Evolutionary conservation across 2,797 vertebrate species (phyloP), one percentile per base, ranked within the genome.

Genomic region (Momotus momota): DNA sequence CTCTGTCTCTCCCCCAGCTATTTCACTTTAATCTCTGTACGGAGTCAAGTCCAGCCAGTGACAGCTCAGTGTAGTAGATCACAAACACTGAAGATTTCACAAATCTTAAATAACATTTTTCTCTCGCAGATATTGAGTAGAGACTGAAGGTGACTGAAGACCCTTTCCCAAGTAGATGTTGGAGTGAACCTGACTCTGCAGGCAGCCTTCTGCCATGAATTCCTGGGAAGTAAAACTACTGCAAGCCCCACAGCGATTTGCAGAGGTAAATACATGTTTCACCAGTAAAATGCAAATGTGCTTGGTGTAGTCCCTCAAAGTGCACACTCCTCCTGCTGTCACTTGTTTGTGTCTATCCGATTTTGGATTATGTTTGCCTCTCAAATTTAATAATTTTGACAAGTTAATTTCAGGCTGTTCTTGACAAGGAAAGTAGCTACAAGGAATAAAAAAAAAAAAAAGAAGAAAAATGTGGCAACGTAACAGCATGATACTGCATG

Each of bases 311-410:
- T 66, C 33, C 21, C 33, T 25, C 18, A 11, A 66, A 69, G 22
- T 35, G 22, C 64, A 58, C 13, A 3, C 13, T 92, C n/a, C 65
- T 62, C 46, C 88, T 90, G 75, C 61, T 91, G 49, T 46, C 77
- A 55, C 51, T 94, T 96, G 55, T 90, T 96, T 90, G 48, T 82
- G 35, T 69, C 80, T 80, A 45, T 93, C 82, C 69, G 41, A 35
- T 86, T 96, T 81, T 93, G 51, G 92, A 79, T 90, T 86, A 84
- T 52, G 20, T 72, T 95, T 94, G 16, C 49, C n/a, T 97, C 79
- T 94, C 88, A 88, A 43, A 97, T 90, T 66, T 91, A 92, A 89
- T 96, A 79, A 93, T 88, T 97, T 92, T 96, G 70, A 89, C 88
- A 94, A 91, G 92, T 94, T 94, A 92, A 96, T 94, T 96, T 88